Evolutionary conservation across 2,888 invertebrate species (phyloP), one percentile per base, ranked within the genome.

Genomic region (Microctonus brassicae): DNA sequence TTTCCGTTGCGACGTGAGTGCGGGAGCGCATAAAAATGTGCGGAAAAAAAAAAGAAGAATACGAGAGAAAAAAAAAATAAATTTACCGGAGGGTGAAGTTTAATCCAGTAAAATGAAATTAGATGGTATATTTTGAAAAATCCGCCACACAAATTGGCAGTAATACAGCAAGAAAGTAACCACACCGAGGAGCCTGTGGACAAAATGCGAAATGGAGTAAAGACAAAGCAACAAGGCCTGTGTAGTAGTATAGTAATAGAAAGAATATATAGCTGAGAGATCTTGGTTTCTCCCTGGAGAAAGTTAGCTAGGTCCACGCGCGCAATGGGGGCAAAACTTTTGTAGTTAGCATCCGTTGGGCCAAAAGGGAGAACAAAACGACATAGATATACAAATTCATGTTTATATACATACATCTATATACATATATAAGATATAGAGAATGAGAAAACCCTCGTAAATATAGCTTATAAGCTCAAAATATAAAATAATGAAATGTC

Each of bases 391-490:
- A 47, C 17, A 47, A 7, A 29, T 29, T 3, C 29, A 29, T n/a
- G n/a, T n/a, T n/a, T n/a, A n/a, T n/a, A n/a, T n/a, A n/a, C n/a
- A n/a, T n/a, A n/a, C n/a, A 39, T 39, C 1, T 7, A 7, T 7
- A 7, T 20, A 20, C 4, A 47, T 47, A 7, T 47, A 47, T 39
- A n/a, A 39, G n/a, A 39, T 39, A 39, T 39, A 39, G 39, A n/a
- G 47, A 47, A 47, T 47, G 47, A 17, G 47, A 61, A 63, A 65
- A 72, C 58, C 75, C 79, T 82, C 83, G 82, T 83, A 83, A 83
- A 83, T 83, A 81, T 76, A 75, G 82, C 83, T 83, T 83, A 82
- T 78, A 74, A 77, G 80, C 80, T 83, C 79, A 79, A 81, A 82
- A 83, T 78, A 77, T 81, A 76, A 82, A 82, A 83, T 82, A 83